Evolutionary conservation across 2,797 vertebrate genomes (phyloP), one percentile per base, ranked within the genome.

Genomic region (Galagoides demidoff): DNA sequence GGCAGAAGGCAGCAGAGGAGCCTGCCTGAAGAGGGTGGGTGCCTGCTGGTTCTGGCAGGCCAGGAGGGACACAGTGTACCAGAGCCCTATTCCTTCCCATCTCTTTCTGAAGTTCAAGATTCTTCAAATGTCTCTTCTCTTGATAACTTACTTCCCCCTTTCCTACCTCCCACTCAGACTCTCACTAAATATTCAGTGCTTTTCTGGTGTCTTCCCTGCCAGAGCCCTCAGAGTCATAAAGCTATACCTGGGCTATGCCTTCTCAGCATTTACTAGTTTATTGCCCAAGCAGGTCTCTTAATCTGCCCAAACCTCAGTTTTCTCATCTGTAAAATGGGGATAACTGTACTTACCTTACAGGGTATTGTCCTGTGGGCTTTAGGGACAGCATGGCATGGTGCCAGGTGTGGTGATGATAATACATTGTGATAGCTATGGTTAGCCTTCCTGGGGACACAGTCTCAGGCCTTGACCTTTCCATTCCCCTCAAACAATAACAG

Each of bases 381-480:
- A 81, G 57, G 8, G 31, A 39, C 4, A 45, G 52, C 29, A 16
- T 1, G 37, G 52, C 3, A 20, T n/a, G 8, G 59, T 3, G 37
- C 8, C 59, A 71, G 59, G 37, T 8, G 0, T 12, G n/a, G 17
- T 19, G 9, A 2, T 27, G 23, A 68, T 5, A 1, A 1, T 39
- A 34, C 45, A 34, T 27, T 37, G 5, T 10, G 29, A 8, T 8
- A 23, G 23, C n/a, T 27, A 25, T 4, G 16, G 10, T 11, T 45
- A 17, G 0, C 7, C 31, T 73, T 45, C 61, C 34, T 52, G 6
- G 34, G 64, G 45, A 68, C 45, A 90, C 2, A 39, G 11, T 43
- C 66, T 43, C 14, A 10, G 9, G 25, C 27, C 77, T 68, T 25
- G 49, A 7, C 7, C 20, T 61, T 82, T 61, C 45, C 31, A 16